A percentile compares a stretch with the other conserved stretches of the same genome.
Conservation (phyloP, 2,113 vertebrate genomes). For the Datnioides undecimradiatus region DNA sequence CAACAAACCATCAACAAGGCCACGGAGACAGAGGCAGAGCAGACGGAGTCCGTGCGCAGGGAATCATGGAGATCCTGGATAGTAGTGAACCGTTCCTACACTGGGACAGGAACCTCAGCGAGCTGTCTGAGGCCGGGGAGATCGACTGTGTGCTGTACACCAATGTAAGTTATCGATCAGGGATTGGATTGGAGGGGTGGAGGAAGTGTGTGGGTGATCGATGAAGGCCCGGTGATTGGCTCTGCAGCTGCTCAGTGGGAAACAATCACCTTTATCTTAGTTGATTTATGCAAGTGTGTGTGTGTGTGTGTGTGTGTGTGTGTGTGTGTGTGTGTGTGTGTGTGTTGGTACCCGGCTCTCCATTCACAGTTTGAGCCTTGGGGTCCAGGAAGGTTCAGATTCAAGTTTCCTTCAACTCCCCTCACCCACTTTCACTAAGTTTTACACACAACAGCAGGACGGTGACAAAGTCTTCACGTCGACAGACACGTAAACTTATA, state of each 20-base stretch:
- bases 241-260: background rate
- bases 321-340: slow-evolving; percentile 21
- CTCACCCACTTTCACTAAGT: too few species aligned
- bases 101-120: slow-evolving; percentile 95
- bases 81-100: slow-evolving; percentile 88
- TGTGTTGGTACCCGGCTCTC: slow-evolving; percentile 65
- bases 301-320: slow-evolving; percentile 4
- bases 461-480: too few species aligned
- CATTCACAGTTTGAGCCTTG: slow-evolving; percentile 64
- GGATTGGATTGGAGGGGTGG: fast-evolving
- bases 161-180: slow-evolving; percentile 86
- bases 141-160: slow-evolving; percentile 88
- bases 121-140: slow-evolving; percentile 93
- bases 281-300: slow-evolving; percentile 1
- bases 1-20: background rate
- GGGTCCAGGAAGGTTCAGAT: slow-evolving; percentile 67
- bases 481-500: background rate
- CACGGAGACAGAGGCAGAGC: background rate
- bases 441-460: too few species aligned
- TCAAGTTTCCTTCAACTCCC: too few species aligned
- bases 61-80: slow-evolving; percentile 91
- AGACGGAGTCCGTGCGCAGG: slow-evolving; percentile 8
- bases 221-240: slow-evolving; percentile 1
- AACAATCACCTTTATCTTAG: slow-evolving; percentile 10
- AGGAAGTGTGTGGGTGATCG: background rate